Evolutionary conservation across 1,140 invertebrate species (phyloP).

Genomic region (Drosophila varians): DNA sequence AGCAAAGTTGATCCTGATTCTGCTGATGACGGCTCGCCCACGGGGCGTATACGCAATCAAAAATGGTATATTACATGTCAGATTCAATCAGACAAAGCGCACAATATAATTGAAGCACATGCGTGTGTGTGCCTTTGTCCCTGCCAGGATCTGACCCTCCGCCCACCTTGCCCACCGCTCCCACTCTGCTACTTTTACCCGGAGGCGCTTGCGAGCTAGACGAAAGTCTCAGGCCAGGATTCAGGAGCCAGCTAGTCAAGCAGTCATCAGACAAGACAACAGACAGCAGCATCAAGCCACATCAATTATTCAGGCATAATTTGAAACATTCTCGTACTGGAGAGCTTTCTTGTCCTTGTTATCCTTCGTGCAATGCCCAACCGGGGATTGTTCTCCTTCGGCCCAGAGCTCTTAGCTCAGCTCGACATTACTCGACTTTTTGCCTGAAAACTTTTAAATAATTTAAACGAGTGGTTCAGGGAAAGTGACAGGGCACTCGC

Average conservation of each 20-base stretch:
- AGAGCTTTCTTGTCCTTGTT: conserved; percentile 9
- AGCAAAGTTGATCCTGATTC: background rate
- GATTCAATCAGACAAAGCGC: conserved; percentile 77
- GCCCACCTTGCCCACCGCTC: too few species aligned
- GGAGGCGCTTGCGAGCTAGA: conserved; percentile 35
- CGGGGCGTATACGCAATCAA: conserved; percentile 71
- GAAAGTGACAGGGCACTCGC: conserved; percentile 27
- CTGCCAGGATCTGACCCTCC: background rate
- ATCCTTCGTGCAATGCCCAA: conserved; percentile 6
- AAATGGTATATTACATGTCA: conserved; percentile 76
- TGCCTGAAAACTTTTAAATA: conserved; percentile 61
- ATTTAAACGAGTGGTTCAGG: conserved; percentile 57
- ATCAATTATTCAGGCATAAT: conserved; percentile 78
- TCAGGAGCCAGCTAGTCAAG: conserved; percentile 22
- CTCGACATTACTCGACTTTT: conserved; percentile 30
- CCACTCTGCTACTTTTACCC: too few species aligned
- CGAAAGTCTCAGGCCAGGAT: conserved; percentile 16
- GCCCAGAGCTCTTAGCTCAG: conserved; percentile 16
- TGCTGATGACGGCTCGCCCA: conserved; percentile 40
- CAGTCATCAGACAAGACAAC: conserved; percentile 42
- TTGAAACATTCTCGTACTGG: conserved; percentile 65
- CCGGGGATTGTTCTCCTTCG: conserved; percentile 29
- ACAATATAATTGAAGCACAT: conserved; percentile 69
- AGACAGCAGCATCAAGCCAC: conserved; percentile 53
- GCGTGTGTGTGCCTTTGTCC: conserved; percentile 46